Percentiles rank a stretch among this genome's conserved stretches.
Evolutionary conservation across 2,888 invertebrate species (phyloP).

Genomic region (Cephus rjabovi): DNA sequence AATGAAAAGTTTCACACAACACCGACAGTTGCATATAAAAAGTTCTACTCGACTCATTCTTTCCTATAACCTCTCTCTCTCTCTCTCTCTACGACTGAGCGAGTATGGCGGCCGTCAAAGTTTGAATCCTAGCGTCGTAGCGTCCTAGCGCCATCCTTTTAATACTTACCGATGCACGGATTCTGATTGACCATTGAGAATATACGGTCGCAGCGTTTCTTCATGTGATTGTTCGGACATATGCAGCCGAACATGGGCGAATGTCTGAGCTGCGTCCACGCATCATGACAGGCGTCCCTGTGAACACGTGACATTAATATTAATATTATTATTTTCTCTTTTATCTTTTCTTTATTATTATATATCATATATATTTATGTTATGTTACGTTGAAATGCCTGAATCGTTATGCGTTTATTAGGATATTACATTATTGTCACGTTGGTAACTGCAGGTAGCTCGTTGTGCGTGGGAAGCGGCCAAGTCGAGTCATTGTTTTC

Average conservation of each 20-base stretch:
- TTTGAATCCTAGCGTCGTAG: background rate
- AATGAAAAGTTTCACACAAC: constrained; percentile 30
- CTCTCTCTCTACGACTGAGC: background rate
- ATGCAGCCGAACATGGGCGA: constrained; percentile 94
- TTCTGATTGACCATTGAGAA: constrained; percentile 92
- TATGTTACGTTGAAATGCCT: background rate
- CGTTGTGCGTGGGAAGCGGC: no score
- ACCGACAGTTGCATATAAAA: constrained; percentile 29
- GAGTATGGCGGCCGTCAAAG: background rate
- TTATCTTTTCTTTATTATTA: background rate
- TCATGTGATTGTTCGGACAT: constrained; percentile 90
- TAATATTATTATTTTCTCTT: no score
- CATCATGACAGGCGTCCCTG: constrained; percentile 87
- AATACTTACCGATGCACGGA: constrained; percentile 90
- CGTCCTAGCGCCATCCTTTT: background rate
- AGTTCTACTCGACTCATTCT: background rate
- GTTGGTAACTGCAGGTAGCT: background rate
- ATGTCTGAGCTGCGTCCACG: constrained; percentile 87
- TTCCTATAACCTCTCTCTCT: background rate
- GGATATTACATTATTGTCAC: background rate
- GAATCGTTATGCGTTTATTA: background rate
- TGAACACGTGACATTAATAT: constrained; percentile 34
- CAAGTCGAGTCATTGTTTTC: background rate
- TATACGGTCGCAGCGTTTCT: constrained; percentile 88
- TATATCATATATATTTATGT: no score